Evolutionary conservation across 2,113 vertebrate species (phyloP).

Genomic region (Notiomystis cincta): DNA sequence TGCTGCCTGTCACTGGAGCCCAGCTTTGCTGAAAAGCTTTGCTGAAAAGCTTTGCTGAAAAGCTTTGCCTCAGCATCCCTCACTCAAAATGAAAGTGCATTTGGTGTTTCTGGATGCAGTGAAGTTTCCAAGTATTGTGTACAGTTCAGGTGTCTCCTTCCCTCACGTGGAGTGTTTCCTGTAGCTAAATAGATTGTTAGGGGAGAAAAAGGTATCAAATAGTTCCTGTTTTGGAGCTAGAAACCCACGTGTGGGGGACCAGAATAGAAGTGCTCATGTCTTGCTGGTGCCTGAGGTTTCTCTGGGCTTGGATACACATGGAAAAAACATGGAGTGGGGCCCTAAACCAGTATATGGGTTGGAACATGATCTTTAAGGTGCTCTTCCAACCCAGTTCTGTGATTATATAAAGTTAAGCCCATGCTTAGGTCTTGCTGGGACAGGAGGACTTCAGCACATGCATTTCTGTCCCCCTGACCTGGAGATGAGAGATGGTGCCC

Average conservation of each 20-base stretch:
- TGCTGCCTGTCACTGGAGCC: neutral
- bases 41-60: neutral
- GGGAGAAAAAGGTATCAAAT: neutral
- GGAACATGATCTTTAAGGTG: neutral
- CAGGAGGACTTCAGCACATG: neutral
- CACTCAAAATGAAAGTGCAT: neutral
- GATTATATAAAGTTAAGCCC: neutral
- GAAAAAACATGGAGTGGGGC: neutral
- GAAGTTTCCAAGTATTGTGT: neutral
- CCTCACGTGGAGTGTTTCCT: neutral
- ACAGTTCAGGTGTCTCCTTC: neutral
- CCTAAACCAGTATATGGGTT: neutral
- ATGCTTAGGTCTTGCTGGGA: neutral
- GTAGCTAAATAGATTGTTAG: neutral
- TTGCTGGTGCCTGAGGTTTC: neutral
- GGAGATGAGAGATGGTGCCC: neutral
- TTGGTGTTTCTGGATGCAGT: neutral
- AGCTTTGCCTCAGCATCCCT: neutral
- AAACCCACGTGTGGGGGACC: neutral
- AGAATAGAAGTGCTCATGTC: neutral
- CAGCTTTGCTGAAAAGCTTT: neutral
- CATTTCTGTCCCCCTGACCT: neutral
- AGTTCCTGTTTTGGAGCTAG: conserved; percentile 28
- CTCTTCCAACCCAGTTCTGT: neutral
- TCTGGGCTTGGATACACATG: neutral